Conservation (phyloP, 2,113 vertebrate genomes). For the Bostrychus sinensis region DNA sequence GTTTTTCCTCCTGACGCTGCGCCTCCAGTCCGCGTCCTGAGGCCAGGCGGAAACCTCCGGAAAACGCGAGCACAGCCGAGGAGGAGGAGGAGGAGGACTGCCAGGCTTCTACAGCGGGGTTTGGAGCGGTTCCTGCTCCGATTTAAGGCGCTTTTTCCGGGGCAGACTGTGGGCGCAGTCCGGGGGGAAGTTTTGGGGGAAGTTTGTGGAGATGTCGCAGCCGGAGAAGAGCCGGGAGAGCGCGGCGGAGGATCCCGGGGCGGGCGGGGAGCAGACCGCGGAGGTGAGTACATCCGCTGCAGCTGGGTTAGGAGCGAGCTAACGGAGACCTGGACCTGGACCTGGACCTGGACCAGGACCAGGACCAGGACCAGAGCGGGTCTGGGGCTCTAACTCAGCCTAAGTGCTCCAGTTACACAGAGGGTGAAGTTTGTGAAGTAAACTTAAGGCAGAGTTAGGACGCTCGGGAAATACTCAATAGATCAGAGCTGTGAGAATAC, state of each 20-base stretch:
- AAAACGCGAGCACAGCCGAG: neutral
- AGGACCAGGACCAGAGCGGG: neutral
- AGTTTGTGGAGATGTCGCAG: conserved; percentile 30
- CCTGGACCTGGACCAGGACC: neutral
- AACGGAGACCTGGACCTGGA: neutral
- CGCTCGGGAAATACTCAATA: too few relatives aligned
- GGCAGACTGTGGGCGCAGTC: neutral
- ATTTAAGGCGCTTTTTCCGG: neutral
- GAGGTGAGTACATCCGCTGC: conserved; percentile 47
- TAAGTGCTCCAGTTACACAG: too few relatives aligned
- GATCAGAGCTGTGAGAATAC: too few relatives aligned
- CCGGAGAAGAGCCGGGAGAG: conserved; percentile 24
- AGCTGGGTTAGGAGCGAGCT: neutral
- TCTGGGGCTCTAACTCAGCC: neutral
- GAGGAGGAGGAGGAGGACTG: neutral
- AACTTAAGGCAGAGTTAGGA: too few relatives aligned
- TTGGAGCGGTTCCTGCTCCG: neutral
- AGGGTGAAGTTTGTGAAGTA: too few relatives aligned
- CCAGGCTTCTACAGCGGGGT: neutral
- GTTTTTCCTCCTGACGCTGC: neutral
- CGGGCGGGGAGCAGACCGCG: conserved; percentile 22
- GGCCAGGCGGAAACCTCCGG: neutral
- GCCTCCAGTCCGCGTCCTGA: neutral
- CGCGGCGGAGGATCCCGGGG: conserved; percentile 18
- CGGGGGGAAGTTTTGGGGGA: conserved; percentile 1